Conservation (phyloP, 1,140 invertebrate genomes). For the Hylaeus anthracinus region DNA sequence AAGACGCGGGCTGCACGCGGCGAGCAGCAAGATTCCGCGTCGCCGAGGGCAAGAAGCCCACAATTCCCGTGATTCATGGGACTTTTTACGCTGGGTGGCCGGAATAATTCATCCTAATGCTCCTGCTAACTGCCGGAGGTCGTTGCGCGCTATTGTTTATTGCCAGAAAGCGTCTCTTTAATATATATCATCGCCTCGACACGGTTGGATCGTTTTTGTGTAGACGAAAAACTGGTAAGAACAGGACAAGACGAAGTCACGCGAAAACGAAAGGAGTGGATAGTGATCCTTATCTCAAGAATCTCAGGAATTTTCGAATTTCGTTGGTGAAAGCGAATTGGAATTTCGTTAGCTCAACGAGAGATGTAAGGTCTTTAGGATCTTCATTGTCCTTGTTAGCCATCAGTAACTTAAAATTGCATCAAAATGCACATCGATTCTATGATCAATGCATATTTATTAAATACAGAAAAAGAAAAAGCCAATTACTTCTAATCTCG, state of each 20-base stretch:
- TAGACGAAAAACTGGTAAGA: slow-evolving; percentile 50
- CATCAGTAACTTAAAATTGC: too few species aligned
- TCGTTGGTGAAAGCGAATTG: background rate
- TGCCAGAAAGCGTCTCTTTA: slow-evolving; percentile 71
- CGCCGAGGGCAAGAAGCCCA: slow-evolving; percentile 64
- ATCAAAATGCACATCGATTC: too few species aligned
- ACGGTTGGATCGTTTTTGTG: slow-evolving; percentile 31
- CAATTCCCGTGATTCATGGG: slow-evolving; percentile 76
- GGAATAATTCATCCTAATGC: slow-evolving; percentile 80
- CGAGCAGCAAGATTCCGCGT: slow-evolving; percentile 69
- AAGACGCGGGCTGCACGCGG: background rate
- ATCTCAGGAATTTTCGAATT: background rate
- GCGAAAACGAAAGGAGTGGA: slow-evolving; percentile 35
- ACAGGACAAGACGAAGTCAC: background rate
- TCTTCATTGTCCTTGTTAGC: too few species aligned
- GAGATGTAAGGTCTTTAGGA: too few species aligned
- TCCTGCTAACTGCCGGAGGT: slow-evolving; percentile 75
- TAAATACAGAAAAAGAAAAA: too few species aligned
- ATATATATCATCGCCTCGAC: slow-evolving; percentile 67
- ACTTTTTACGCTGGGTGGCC: slow-evolving; percentile 76
- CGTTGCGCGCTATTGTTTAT: slow-evolving; percentile 74
- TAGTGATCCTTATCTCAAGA: background rate
- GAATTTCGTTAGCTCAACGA: too few species aligned
- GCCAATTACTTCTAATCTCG: too few species aligned
- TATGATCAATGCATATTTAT: too few species aligned